Evolutionary conservation across 2,113 vertebrate species (phyloP).

Genomic region (Telmatochromis brachygnathus): DNA sequence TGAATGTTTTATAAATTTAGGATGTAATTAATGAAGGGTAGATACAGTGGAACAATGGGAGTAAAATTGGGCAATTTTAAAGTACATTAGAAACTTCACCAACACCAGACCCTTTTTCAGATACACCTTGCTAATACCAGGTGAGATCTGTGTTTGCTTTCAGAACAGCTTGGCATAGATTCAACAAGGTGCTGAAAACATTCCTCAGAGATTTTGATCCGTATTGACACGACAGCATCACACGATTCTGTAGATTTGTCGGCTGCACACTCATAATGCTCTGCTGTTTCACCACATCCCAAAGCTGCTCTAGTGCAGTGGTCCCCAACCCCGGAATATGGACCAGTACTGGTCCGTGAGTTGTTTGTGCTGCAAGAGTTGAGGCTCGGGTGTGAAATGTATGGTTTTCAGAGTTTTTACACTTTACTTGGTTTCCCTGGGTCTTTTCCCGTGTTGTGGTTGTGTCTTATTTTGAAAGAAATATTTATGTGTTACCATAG

Average conservation of each 20-base stretch:
- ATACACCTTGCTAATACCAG: background rate
- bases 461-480: background rate
- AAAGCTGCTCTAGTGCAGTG: background rate
- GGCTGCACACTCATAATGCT: background rate
- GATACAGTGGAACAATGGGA: background rate
- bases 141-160: background rate
- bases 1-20: background rate
- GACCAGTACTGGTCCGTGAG: background rate
- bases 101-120: background rate
- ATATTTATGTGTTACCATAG: background rate
- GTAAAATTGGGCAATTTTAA: background rate
- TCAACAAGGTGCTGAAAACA: background rate
- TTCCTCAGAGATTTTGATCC: background rate
- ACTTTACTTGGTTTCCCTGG: background rate
- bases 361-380: background rate
- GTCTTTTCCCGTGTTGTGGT: accelerated
- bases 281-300: background rate
- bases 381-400: background rate
- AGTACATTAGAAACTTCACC: background rate
- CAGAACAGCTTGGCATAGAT: background rate
- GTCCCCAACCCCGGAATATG: background rate
- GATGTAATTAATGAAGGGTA: background rate
- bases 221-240: background rate
- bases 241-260: background rate
- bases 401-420: background rate